Evolutionary conservation across 1,140 invertebrate species (phyloP).

Genomic region (Idris sp.): DNA sequence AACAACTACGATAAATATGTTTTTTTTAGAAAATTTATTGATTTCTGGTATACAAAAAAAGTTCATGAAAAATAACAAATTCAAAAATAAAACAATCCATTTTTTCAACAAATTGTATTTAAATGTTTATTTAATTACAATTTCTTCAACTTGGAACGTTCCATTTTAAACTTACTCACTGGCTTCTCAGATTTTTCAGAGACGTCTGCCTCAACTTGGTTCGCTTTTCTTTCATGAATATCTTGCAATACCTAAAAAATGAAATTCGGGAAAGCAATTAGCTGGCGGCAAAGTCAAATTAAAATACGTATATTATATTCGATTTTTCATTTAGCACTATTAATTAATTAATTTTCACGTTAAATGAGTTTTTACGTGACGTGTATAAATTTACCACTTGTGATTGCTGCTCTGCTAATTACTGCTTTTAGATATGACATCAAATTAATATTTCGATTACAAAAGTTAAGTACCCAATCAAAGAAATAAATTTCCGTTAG

Average conservation of each 20-base stretch:
- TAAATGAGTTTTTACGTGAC: constrained; percentile 4
- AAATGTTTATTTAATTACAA: background rate
- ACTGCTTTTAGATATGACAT: constrained; percentile 12
- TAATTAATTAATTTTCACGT: constrained; percentile 11
- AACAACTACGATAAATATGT: too few relatives aligned
- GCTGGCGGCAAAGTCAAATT: background rate
- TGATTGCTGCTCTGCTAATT: constrained; percentile 18
- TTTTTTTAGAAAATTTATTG: too few relatives aligned
- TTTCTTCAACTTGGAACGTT: constrained; percentile 43
- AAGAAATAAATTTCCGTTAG: background rate
- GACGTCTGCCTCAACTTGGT: background rate
- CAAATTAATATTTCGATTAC: constrained; percentile 18
- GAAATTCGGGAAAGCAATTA: constrained; percentile 5
- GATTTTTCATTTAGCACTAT: background rate
- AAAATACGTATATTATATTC: background rate
- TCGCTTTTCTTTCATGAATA: constrained; percentile 40
- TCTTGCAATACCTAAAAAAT: constrained; percentile 61
- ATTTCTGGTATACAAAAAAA: too few relatives aligned
- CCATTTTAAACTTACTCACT: constrained; percentile 65
- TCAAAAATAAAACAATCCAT: too few relatives aligned
- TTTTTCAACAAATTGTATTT: too few relatives aligned
- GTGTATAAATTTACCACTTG: constrained; percentile 17
- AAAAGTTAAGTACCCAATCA: constrained; percentile 10
- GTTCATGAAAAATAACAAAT: too few relatives aligned
- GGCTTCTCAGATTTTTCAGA: constrained; percentile 5